Percentiles rank a stretch among this genome's conserved stretches.
Evolutionary conservation across 2,797 vertebrate genomes (phyloP).

Genomic region (Champsocephalus gunnari): DNA sequence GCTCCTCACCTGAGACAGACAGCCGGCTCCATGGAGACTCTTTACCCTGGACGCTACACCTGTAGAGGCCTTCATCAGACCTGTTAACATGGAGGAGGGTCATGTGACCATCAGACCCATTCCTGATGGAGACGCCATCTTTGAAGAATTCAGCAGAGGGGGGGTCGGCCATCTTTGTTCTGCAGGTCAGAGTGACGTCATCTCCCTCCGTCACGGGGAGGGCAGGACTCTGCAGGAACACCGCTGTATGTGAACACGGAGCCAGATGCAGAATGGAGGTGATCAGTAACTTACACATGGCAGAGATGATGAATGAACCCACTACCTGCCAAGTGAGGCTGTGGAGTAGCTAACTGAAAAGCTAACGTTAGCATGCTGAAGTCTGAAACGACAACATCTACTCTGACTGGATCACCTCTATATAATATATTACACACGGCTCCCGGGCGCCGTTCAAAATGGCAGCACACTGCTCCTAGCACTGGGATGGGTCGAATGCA

Average conservation of each 20-base stretch:
- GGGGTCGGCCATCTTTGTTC: not conserved
- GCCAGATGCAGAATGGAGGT: too few relatives aligned
- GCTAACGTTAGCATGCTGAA: too few relatives aligned
- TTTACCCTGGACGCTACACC: not conserved
- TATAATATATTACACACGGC: too few relatives aligned
- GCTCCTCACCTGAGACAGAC: not conserved
- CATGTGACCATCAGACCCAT: not conserved
- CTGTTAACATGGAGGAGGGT: not conserved
- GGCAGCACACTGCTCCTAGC: too few relatives aligned
- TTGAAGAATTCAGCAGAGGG: not conserved
- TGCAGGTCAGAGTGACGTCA: not conserved
- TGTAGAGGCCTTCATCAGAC: slow-evolving; percentile 7
- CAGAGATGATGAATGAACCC: too few relatives aligned
- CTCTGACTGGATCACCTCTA: too few relatives aligned
- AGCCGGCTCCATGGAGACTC: not conserved
- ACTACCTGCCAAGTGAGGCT: too few relatives aligned
- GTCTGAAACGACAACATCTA: too few relatives aligned
- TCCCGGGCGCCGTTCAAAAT: too few relatives aligned
- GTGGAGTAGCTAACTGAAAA: too few relatives aligned
- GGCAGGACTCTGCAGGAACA: not conserved
- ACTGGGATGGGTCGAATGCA: too few relatives aligned
- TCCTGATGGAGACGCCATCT: not conserved
- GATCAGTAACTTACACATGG: too few relatives aligned
- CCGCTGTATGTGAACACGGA: not conserved
- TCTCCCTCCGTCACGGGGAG: not conserved